phyloP scores from a whole-genome alignment of 2,113 vertebrate species.

The Gymnogyps californianus region DNA sequence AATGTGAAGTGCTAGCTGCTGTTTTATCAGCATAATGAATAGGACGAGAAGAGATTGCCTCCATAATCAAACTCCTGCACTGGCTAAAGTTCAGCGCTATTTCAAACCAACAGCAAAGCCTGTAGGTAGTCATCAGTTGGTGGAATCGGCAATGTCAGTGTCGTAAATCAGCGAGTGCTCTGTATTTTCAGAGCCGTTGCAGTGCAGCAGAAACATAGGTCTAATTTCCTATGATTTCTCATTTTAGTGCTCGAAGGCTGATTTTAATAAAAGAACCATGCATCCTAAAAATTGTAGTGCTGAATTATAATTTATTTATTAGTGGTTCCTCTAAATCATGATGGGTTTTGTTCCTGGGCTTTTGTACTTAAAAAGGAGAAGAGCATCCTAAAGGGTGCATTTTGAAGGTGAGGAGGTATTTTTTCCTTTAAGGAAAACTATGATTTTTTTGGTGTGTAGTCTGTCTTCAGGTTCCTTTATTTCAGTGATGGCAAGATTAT shows the following conservation, averaged over 20 bases:
- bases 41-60: conserved; percentile 5
- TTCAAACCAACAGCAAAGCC: conserved; percentile 49
- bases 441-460: not conserved
- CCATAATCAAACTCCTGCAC: conserved; percentile 21
- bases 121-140: conserved; percentile 31
- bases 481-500: not conserved
- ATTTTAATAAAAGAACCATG: conserved; percentile 53
- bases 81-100: conserved; percentile 15
- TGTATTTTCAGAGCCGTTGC: not conserved
- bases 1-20: not conserved
- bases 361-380: conserved; percentile 18
- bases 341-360: not conserved
- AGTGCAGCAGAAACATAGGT: conserved; percentile 23
- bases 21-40: conserved; percentile 55
- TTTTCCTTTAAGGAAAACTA: not conserved
- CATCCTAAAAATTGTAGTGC: conserved; percentile 48
- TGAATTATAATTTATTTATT: conserved; percentile 53
- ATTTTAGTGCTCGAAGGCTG: conserved; percentile 27
- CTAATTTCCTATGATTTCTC: conserved; percentile 67
- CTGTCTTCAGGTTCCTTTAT: not conserved
- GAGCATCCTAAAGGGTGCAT: not conserved
- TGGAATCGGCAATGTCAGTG: not conserved
- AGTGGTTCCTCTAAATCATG: conserved; percentile 37
- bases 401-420: not conserved
- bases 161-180: not conserved